Percentiles rank a stretch among this genome's conserved stretches.
Evolutionary conservation across 53 echinoderm and acorn worm genomes (phyloP).

Genomic region (Holothuria leucospilota): DNA sequence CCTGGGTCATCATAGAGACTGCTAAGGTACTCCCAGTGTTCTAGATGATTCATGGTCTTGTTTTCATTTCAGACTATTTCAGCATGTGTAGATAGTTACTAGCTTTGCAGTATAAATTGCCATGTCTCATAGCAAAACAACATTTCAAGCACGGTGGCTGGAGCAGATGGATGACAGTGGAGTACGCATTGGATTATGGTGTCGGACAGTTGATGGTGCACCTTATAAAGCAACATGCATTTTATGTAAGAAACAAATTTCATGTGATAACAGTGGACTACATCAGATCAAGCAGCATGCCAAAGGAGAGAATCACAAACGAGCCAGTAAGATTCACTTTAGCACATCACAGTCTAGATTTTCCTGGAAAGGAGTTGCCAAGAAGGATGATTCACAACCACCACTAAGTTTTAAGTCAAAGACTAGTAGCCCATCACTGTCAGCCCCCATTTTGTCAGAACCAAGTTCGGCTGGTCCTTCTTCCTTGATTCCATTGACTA

Average conservation of each 20-base stretch:
- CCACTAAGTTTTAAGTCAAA: neutral
- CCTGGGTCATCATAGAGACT: no score
- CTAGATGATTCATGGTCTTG: no score
- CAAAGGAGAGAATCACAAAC: constrained; percentile 22
- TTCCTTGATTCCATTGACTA: neutral
- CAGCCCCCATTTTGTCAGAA: no score
- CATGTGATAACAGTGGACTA: constrained; percentile 1
- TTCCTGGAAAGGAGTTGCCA: no score
- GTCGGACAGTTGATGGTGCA: neutral
- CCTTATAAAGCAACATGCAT: constrained; percentile 5
- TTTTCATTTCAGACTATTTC: no score
- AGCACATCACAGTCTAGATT: no score
- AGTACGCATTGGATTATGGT: neutral
- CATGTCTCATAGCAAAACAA: no score
- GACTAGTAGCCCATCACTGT: neutral
- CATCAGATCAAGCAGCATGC: constrained; percentile 6
- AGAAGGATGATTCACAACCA: neutral
- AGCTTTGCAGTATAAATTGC: no score
- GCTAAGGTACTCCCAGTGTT: no score
- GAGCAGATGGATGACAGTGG: neutral
- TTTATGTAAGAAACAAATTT: constrained; percentile 2
- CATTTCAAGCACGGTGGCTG: neutral
- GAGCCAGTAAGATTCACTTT: no score
- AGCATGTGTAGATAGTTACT: no score
- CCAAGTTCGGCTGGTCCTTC: neutral